Conservation (phyloP, 2,113 vertebrate species). For the Peucedramus taeniatus region DNA sequence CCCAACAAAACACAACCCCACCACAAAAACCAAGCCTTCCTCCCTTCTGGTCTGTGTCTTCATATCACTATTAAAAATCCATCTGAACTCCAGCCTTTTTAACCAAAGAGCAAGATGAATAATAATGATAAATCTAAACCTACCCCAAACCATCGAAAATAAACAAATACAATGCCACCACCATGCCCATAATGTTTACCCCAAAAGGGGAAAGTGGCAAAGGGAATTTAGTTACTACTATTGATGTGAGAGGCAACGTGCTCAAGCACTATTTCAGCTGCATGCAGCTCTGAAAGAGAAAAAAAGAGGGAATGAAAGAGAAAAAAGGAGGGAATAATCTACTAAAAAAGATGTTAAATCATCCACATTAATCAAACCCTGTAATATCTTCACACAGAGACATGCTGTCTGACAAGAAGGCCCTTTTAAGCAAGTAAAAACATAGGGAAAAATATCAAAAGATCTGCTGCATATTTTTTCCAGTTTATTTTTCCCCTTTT, state of each 20-base stretch:
- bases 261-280: not conserved
- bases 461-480: not conserved
- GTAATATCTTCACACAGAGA: not conserved
- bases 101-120: not conserved
- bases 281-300: not conserved
- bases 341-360: not conserved
- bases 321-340: not conserved
- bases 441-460: not conserved
- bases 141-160: not conserved
- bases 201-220: not conserved
- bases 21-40: not conserved
- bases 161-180: not conserved
- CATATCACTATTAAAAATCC: not conserved
- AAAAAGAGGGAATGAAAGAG: not conserved
- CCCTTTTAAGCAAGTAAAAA: not conserved
- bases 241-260: not conserved
- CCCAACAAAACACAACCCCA: not conserved
- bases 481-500: slow-evolving; percentile 17
- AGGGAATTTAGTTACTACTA: not conserved
- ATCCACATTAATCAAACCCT: not conserved
- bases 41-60: not conserved
- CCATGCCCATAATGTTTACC: not conserved
- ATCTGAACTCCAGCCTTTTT: not conserved
- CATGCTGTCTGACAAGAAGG: not conserved
- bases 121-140: not conserved